Percentiles rank a stretch among this genome's conserved stretches.
Evolutionary conservation across 2,888 invertebrate species (phyloP).

Genomic region (Aricia artaxerxes): DNA sequence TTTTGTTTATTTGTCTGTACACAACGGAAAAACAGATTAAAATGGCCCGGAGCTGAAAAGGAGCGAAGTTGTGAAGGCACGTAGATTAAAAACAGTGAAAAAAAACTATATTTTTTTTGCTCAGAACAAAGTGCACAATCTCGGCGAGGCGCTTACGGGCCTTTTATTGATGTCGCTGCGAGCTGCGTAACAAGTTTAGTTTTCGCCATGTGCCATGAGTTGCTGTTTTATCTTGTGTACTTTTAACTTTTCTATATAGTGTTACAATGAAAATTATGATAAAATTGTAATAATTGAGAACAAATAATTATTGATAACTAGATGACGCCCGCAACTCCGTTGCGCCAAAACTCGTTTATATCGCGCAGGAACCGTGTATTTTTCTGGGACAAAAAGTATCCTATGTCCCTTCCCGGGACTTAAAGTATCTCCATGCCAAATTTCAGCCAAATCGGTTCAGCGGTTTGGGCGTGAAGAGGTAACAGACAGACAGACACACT

Average conservation of each 20-base stretch:
- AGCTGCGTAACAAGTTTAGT: conserved; percentile 4
- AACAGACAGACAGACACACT: no score
- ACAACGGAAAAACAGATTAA: conserved; percentile 68
- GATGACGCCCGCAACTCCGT: no score
- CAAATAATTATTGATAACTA: no score
- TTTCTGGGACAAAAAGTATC: no score
- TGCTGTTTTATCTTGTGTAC: background rate
- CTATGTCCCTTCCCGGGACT: no score
- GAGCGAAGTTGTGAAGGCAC: conserved; percentile 60
- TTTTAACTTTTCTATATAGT: background rate
- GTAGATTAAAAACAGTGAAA: conserved; percentile 72
- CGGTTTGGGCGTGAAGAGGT: no score
- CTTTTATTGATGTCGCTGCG: conserved; percentile 21
- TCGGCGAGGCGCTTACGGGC: conserved; percentile 39
- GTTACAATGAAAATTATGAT: background rate
- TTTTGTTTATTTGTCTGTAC: conserved; percentile 58
- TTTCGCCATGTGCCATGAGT: background rate
- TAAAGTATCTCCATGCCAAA: no score
- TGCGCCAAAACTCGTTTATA: no score
- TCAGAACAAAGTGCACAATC: conserved; percentile 58
- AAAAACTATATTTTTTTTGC: conserved; percentile 53
- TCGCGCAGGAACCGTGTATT: no score
- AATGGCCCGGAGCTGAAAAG: conserved; percentile 66
- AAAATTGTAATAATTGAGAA: no score
- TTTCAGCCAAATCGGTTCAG: no score